Percentiles rank a stretch among this genome's conserved stretches.
These are phyloP conservation scores for Cebidichthys violaceus DNA, from an alignment of 2,113 vertebrate species.

Conservation along the genomic window DNA sequence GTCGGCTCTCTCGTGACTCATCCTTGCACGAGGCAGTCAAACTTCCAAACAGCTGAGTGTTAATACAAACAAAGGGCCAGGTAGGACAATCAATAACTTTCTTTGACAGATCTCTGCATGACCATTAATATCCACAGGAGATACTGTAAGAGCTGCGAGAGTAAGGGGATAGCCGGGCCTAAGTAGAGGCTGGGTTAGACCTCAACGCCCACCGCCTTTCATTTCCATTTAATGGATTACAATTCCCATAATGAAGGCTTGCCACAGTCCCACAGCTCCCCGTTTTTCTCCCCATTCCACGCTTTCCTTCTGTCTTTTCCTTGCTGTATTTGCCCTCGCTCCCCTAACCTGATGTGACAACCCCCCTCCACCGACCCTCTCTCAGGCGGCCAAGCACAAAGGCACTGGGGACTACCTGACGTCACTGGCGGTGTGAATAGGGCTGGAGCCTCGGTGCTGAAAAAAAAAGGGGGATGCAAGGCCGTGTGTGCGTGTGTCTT, in stretches of 20 bases:
- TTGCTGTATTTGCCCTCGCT: conserved; percentile 41
- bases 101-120: conserved; percentile 56
- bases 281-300: conserved; percentile 11
- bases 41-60: conserved; percentile 65
- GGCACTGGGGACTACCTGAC: conserved; percentile 62
- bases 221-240: conserved; percentile 40
- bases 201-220: not conserved
- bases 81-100: conserved; percentile 64
- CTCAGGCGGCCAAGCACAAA: conserved; percentile 67
- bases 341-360: conserved; percentile 68
- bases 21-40: conserved; percentile 68
- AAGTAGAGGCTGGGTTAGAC: conserved; percentile 9
- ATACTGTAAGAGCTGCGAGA: conserved; percentile 8
- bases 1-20: conserved; percentile 75
- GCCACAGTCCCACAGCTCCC: conserved; percentile 21
- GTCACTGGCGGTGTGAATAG: conserved; percentile 62
- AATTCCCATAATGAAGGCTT: conserved; percentile 31
- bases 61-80: conserved; percentile 62
- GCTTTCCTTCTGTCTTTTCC: conserved; percentile 42
- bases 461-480: conserved; percentile 23
- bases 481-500: conserved; percentile 30
- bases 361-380: conserved; percentile 41
- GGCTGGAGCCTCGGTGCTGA: conserved; percentile 28
- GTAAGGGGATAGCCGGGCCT: not conserved
- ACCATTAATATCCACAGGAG: conserved; percentile 45